Evolutionary conservation across 2,113 vertebrate genomes (phyloP).

Genomic region (Dascyllus trimaculatus): DNA sequence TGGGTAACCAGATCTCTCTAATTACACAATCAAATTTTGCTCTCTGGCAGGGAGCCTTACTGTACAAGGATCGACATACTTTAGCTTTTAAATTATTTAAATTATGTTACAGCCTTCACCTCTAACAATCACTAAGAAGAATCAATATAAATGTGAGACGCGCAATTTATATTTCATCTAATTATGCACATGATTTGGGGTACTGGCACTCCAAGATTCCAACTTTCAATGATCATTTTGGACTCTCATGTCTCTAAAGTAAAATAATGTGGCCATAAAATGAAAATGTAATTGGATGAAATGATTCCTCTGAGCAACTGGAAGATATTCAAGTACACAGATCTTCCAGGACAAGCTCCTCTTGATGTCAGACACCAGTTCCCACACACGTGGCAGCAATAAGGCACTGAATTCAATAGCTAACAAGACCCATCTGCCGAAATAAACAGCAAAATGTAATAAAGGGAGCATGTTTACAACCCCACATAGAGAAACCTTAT

Average conservation of each 20-base stretch:
- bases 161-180: neutral
- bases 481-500: neutral
- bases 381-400: conserved; percentile 26
- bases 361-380: neutral
- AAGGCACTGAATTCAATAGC: conserved; percentile 16
- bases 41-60: neutral
- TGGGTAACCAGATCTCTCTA: neutral
- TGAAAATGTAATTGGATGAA: conserved; percentile 3
- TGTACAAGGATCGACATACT: no score
- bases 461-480: neutral
- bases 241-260: neutral
- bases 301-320: neutral
- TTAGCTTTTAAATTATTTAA: neutral
- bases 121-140: neutral
- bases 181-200: neutral
- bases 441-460: conserved; percentile 10
- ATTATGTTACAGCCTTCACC: neutral
- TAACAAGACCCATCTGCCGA: conserved; percentile 26
- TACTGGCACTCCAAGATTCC: neutral
- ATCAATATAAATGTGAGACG: neutral
- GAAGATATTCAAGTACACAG: conserved; percentile 1
- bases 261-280: neutral
- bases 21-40: conserved; percentile 14
- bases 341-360: neutral
- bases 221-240: neutral